These are phyloP conservation scores for Esperia sulphurella DNA, from an alignment of 2,888 invertebrate species.

Conservation along the genomic window DNA sequence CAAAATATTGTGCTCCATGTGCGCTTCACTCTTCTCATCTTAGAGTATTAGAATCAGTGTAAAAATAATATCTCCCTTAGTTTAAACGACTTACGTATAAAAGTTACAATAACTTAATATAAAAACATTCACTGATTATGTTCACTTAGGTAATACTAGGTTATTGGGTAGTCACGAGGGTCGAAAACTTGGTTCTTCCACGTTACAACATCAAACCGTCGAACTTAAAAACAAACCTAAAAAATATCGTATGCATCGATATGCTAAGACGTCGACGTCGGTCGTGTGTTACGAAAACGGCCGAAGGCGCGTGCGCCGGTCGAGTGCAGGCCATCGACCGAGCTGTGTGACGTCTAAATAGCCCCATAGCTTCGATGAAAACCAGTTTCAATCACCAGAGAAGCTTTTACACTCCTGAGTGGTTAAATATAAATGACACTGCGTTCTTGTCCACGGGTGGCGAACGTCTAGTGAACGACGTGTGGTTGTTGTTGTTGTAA, in stretches of 20 bases:
- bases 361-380: conserved; percentile 33
- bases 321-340: conserved; percentile 6
- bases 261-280: conserved; percentile 44
- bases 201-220: conserved; percentile 65
- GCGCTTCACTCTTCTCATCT: conserved; percentile 40
- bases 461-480: conserved; percentile 78
- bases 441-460: conserved; percentile 73
- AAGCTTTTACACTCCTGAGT: conserved; percentile 82
- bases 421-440: conserved; percentile 82
- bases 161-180: conserved; percentile 26
- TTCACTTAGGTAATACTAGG: conserved; percentile 25
- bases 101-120: conserved; percentile 43
- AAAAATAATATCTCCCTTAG: conserved; percentile 62
- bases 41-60: conserved; percentile 51
- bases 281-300: no score
- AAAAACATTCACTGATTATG: conserved; percentile 39
- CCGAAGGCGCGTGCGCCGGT: conserved; percentile 14
- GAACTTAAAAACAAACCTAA: conserved; percentile 45
- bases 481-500: conserved; percentile 84
- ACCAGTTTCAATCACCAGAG: conserved; percentile 28
- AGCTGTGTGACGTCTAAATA: conserved; percentile 25
- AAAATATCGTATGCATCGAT: conserved; percentile 55
- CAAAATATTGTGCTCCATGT: conserved; percentile 47
- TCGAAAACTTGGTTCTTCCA: conserved; percentile 26
- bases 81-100: conserved; percentile 61